Base-by-base conservation (phyloP, 2,888 invertebrate genomes). In the Brachycybe producta region DNA sequence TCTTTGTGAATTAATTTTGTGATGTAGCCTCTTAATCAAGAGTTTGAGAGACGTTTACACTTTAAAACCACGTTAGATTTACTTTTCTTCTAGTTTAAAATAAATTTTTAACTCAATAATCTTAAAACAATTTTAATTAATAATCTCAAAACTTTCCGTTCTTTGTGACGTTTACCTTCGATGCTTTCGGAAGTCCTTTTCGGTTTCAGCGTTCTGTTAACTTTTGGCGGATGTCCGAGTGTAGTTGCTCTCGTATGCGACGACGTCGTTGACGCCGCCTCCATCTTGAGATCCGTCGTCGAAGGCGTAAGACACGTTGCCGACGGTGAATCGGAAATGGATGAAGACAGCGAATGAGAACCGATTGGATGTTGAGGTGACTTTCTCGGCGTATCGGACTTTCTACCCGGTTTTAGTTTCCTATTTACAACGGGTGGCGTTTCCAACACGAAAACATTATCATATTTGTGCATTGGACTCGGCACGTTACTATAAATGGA, bases 341-440 rank as follows among this genome's bases (percentile, higher is more conserved):
- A n/a, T n/a, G n/a, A n/a, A n/a, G n/a, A n/a, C n/a, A n/a, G n/a
- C n/a, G n/a, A n/a, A n/a, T n/a, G n/a, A n/a, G n/a, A n/a, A n/a
- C n/a, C n/a, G n/a, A 11, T 32, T n/a, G n/a, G n/a, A n/a, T n/a
- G n/a, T 17, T 38, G 8, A 34, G 5, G 23, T 21, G 27, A 5
- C 23, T 5, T 17, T 13, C 39, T 19, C 23, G 11, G 28, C 42
- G 7, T 8, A 8, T 11, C 8, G 24, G 42, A 13, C 17, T 30
- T 24, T 26, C 48, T 19, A 26, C 40, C 27, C 5, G 88, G 88
- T 66, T 88, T 88, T 34, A 87, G 69, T 38, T 80, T 81, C 45
- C 88, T 74, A 64, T 88, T 82, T 24, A 90, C 85, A 30, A 76
- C 77, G 13, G 87, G 86, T 36, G 86, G 82, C 52, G 78, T 63